Evolutionary conservation across 53 echinoderm and acorn worm species (phyloP).

Genomic region (Holothuria scabra): DNA sequence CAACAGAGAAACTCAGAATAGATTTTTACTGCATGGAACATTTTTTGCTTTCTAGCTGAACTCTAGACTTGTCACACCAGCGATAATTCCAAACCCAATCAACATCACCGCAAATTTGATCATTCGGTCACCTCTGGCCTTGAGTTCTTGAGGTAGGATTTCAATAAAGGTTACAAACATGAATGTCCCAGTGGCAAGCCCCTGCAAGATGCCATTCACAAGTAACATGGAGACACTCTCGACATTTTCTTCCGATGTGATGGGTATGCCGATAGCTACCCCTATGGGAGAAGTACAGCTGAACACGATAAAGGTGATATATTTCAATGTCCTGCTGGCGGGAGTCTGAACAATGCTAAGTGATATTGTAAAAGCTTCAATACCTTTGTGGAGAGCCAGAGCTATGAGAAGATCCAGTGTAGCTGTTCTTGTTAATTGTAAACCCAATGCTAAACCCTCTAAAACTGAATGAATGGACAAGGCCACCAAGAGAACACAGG

Average conservation of each 20-base stretch:
- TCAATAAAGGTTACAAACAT: slow-evolving; percentile 96
- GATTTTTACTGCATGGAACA: too few relatives aligned
- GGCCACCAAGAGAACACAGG: slow-evolving; percentile 76
- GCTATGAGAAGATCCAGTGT: slow-evolving; percentile 85
- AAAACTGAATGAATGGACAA: slow-evolving; percentile 88
- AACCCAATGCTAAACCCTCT: slow-evolving; percentile 89
- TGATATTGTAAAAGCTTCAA: slow-evolving; percentile 91
- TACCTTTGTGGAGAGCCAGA: slow-evolving; percentile 85
- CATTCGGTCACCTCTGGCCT: slow-evolving; percentile 71
- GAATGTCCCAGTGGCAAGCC: slow-evolving; percentile 91
- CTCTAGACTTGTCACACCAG: slow-evolving; percentile 57
- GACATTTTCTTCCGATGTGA: slow-evolving; percentile 58
- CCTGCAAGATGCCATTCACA: slow-evolving; percentile 85
- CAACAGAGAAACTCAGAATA: too few relatives aligned
- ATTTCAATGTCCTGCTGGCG: slow-evolving; percentile 54
- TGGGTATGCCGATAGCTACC: slow-evolving; percentile 79
- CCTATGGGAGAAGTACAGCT: slow-evolving; percentile 83
- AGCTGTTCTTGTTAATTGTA: slow-evolving; percentile 64
- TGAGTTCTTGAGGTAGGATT: slow-evolving; percentile 84
- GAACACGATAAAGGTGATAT: slow-evolving; percentile 67
- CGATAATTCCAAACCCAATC: slow-evolving; percentile 78
- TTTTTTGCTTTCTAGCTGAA: not conserved
- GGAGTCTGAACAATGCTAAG: slow-evolving; percentile 76
- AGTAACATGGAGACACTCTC: slow-evolving; percentile 59
- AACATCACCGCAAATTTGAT: slow-evolving; percentile 73